Percentiles rank a stretch among this genome's conserved stretches.
Evolutionary conservation across 2,888 invertebrate genomes (phyloP).

Genomic region (Caenorhabditis sp.): DNA sequence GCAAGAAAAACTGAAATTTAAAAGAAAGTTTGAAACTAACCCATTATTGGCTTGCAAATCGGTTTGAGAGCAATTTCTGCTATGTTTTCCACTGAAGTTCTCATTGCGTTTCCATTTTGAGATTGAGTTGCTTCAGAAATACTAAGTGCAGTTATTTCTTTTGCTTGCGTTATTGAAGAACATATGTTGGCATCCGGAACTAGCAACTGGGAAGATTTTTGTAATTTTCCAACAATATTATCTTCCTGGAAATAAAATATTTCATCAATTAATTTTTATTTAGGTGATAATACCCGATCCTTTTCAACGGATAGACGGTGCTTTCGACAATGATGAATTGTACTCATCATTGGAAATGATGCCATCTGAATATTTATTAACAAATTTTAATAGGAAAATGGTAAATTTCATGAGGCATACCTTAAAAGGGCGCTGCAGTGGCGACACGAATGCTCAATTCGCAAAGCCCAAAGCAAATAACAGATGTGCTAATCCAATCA

Average conservation of each 20-base stretch:
- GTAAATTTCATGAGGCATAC: neutral
- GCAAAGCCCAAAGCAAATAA: conserved; percentile 81
- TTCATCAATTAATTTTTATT: too few species aligned
- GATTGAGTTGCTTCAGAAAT: too few species aligned
- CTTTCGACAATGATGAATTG: conserved; percentile 63
- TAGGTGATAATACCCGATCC: conserved; percentile 38
- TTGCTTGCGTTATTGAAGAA: too few species aligned
- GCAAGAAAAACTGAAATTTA: conserved; percentile 2
- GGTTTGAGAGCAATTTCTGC: conserved; percentile 32
- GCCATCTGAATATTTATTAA: conserved; percentile 67
- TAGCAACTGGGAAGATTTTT: conserved; percentile 10
- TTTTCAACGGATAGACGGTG: conserved; percentile 49
- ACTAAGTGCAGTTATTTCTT: too few species aligned
- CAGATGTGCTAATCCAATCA: conserved; percentile 78
- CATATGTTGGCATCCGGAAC: too few species aligned
- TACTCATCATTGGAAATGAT: conserved; percentile 72
- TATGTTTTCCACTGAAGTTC: conserved; percentile 11
- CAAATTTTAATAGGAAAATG: neutral
- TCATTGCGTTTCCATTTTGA: too few species aligned
- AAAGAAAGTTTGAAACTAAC: conserved; percentile 25
- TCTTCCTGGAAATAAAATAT: conserved; percentile 30
- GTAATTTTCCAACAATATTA: conserved; percentile 26
- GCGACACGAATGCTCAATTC: conserved; percentile 78
- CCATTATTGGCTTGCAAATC: conserved; percentile 42
- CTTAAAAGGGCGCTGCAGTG: conserved; percentile 71